Evolutionary conservation across 2,113 vertebrate genomes (phyloP), one percentile per base, ranked within the genome.

Genomic region (Poeciliopsis retropinna): DNA sequence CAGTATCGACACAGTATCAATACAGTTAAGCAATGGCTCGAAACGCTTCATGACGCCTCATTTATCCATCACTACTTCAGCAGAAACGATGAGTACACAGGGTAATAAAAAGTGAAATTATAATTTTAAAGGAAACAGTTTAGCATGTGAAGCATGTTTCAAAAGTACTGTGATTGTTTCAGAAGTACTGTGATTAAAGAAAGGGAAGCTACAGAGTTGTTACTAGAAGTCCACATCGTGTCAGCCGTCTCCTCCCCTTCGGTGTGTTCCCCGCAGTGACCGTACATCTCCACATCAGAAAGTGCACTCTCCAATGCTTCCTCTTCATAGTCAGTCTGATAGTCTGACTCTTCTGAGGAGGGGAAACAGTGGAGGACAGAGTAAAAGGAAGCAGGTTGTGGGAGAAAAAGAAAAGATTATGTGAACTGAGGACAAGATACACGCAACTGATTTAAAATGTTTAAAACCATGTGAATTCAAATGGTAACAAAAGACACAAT

Each of bases 311-410:
- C 95, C 85, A 92, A 37, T 67, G 95, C 95, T 77, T 99, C 97
- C 82, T 96, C 95, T 78, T 99, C 97, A 0, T 96, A 96, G 85
- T 98, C 97, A 0, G 97, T 98, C 86, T 97, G 96, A 91, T 96
- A 96, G 91, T 99, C 97, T 0, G 97, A 98, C 84, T 97, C 97
- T 31, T 98, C 97, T 98, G 72, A 66, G 39, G 51, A 68, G 85
- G 62, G 88, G 70, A 86, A 63, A 66, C 70, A 73, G 76, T 41
- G 66, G 70, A 79, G 67, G 64, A 73, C 60, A 73, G 80, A 80
- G 75, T 80, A 78, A 41, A 79, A 63, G 73, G 64, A 73, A 65
- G 71, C 65, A 84, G 37, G 78, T 10, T 64, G 80, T 82, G 74
- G 67, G 75, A 79, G 60, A 75, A 73, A 32, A 73, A 70, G 57